Evolutionary conservation across 2,113 vertebrate species (phyloP).

Genomic region (Grantiella picta): DNA sequence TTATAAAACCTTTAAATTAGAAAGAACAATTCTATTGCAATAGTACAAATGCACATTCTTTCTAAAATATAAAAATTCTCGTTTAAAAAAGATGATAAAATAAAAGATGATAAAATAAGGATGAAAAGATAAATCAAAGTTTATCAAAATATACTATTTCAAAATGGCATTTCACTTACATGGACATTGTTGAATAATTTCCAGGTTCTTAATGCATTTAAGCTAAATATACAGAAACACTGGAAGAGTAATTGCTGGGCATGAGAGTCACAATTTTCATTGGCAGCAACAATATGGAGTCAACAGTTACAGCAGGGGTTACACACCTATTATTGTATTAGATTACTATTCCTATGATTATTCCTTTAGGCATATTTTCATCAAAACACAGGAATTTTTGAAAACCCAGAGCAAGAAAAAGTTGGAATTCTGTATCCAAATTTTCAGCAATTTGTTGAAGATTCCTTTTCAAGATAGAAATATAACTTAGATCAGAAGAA

Average conservation of each 20-base stretch:
- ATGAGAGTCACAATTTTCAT: slow-evolving; percentile 1
- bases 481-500: background rate
- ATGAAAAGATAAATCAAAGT: background rate
- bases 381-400: slow-evolving; percentile 35
- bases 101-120: background rate
- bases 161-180: background rate
- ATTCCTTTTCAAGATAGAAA: background rate
- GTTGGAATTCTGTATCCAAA: background rate
- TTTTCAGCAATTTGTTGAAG: background rate
- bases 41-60: background rate
- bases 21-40: background rate
- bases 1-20: background rate
- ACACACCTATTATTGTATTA: slow-evolving; percentile 20
- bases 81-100: background rate
- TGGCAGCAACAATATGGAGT: background rate
- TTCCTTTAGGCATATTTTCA: slow-evolving; percentile 30
- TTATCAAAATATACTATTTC: background rate
- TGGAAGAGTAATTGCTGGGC: background rate
- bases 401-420: background rate
- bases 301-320: slow-evolving; percentile 12
- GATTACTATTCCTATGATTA: slow-evolving; percentile 15
- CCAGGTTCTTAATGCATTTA: background rate
- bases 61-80: background rate
- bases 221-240: background rate
- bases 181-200: background rate